Percentiles rank a stretch among this genome's conserved stretches.
Conservation (phyloP, 2,888 invertebrate species). For the Timema podura region DNA sequence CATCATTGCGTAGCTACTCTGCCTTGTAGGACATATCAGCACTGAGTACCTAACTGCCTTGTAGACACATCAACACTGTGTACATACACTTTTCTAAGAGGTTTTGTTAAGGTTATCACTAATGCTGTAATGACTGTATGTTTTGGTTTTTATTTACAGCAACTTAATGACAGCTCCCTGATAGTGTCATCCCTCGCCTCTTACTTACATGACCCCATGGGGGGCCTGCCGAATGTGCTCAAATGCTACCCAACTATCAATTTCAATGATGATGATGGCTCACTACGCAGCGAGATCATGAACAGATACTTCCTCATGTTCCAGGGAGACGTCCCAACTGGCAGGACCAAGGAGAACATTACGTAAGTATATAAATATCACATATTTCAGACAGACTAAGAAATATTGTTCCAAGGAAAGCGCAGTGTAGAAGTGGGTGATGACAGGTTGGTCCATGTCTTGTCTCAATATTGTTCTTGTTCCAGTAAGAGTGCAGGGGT, state of each 20-base stretch:
- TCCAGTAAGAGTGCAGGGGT: neutral
- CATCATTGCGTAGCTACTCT: too few relatives aligned
- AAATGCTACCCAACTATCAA: constrained; percentile 72
- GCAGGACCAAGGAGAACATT: constrained; percentile 38
- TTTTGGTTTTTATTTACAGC: constrained; percentile 62
- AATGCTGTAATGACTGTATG: too few relatives aligned
- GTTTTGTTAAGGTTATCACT: too few relatives aligned
- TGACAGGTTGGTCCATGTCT: too few relatives aligned
- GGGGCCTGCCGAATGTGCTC: constrained; percentile 63
- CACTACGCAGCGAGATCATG: constrained; percentile 66
- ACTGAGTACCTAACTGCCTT: too few relatives aligned
- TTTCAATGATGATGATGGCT: constrained; percentile 64
- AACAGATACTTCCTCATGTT: constrained; percentile 89
- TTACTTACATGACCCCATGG: constrained; percentile 58
- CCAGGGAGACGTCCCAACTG: constrained; percentile 53
- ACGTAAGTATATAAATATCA: constrained; percentile 40
- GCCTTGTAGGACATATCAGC: too few relatives aligned
- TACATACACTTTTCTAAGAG: too few relatives aligned
- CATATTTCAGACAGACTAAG: neutral
- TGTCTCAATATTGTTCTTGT: neutral
- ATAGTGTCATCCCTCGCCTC: constrained; percentile 87
- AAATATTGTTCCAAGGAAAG: neutral
- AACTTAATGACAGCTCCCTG: constrained; percentile 89
- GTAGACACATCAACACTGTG: too few relatives aligned
- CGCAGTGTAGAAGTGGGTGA: too few relatives aligned